Percentiles rank a stretch among this genome's conserved stretches.
phyloP scores from a whole-genome alignment of 2,113 vertebrate genomes.

The Pyrgilauda ruficollis region DNA sequence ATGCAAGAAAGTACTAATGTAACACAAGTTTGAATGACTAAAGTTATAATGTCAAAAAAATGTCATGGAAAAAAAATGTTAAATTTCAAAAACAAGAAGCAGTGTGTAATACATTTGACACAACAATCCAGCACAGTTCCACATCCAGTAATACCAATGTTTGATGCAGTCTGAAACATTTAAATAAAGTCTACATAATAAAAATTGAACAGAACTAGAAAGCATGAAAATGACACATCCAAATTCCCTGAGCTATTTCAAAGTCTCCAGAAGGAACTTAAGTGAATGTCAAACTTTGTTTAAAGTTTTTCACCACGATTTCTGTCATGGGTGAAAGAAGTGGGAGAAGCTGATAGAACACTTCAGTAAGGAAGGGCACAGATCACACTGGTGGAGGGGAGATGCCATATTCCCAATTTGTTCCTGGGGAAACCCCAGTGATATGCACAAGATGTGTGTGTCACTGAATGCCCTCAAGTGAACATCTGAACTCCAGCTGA shows the following conservation, averaged over 20 bases:
- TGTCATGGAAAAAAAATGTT: not conserved
- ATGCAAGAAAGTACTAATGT: not conserved
- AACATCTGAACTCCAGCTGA: not conserved
- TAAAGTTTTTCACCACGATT: not conserved
- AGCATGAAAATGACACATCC: not conserved
- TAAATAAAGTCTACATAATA: not conserved
- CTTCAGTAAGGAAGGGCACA: not conserved
- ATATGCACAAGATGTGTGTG: fast-evolving
- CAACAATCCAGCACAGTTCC: not conserved
- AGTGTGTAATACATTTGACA: not conserved
- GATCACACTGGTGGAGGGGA: not conserved
- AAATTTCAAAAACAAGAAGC: not conserved
- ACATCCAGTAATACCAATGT: not conserved
- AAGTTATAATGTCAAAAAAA: slow-evolving; percentile 18
- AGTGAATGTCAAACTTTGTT: not conserved
- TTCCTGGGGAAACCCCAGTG: not conserved
- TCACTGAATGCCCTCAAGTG: not conserved
- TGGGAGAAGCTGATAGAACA: not conserved
- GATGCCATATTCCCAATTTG: not conserved
- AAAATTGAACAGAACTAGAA: not conserved
- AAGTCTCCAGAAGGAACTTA: not conserved
- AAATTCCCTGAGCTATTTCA: not conserved
- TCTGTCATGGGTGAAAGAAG: not conserved
- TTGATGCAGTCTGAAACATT: not conserved
- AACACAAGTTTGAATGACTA: not conserved